Conservation (phyloP, 1,140 invertebrate species). For the Brachionus plicatilis region DNA sequence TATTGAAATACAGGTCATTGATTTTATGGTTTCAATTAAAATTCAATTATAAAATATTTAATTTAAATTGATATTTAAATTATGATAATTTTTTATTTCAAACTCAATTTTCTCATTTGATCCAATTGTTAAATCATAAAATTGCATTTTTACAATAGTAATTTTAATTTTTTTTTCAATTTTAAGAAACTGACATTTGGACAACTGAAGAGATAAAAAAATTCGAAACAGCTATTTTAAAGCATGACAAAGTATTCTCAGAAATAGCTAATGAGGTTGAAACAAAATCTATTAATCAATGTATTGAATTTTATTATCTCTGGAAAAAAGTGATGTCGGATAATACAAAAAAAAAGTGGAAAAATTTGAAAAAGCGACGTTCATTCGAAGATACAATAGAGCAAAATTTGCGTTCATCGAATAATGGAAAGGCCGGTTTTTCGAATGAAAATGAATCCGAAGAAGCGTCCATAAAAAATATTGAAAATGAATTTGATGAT, state of each 20-base stretch:
- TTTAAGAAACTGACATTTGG: conserved; percentile 70
- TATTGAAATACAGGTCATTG: too few relatives aligned
- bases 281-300: conserved; percentile 82
- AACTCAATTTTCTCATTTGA: too few relatives aligned
- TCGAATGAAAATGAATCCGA: background rate
- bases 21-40: too few relatives aligned
- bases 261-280: conserved; percentile 61
- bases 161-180: conserved; percentile 21
- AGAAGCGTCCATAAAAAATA: background rate
- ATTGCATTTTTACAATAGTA: background rate
- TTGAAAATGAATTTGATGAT: conserved; percentile 28
- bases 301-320: conserved; percentile 94
- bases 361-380: conserved; percentile 25
- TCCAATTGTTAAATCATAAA: too few relatives aligned
- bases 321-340: conserved; percentile 74
- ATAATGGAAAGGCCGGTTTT: background rate
- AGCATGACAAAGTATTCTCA: conserved; percentile 86
- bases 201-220: conserved; percentile 74
- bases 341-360: conserved; percentile 23
- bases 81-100: background rate
- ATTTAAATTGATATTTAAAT: too few relatives aligned
- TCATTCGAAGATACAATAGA: background rate
- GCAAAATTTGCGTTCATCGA: background rate
- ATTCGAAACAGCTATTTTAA: conserved; percentile 78
- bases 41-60: too few relatives aligned